Conservation (phyloP, 2,113 vertebrate genomes). For the Mus musculus region GRCm39 chr14:115927501-115928000, state of each 20-base stretch:
- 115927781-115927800: too few species aligned
- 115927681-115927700: neutral
- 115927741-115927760: too few species aligned
- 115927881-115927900: neutral
- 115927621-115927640: slow-evolving; percentile 32
- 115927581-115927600: neutral
- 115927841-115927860: neutral
- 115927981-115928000: too few species aligned
- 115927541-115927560: slow-evolving; percentile 37
- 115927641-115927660: neutral
- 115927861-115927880: neutral
- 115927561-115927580: neutral
- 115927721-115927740: neutral
- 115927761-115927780: too few species aligned
- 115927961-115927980: neutral
- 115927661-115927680: slow-evolving; percentile 8
- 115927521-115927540: neutral
- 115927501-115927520: neutral
- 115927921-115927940: neutral
- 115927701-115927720: slow-evolving; percentile 43
- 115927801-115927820: too few species aligned
- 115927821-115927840: too few species aligned
- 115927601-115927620: neutral
- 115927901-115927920: neutral
- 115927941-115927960: too few species aligned